Evolutionary conservation across 2,888 invertebrate species (phyloP).

Genomic region (Machimus atricapillus): DNA sequence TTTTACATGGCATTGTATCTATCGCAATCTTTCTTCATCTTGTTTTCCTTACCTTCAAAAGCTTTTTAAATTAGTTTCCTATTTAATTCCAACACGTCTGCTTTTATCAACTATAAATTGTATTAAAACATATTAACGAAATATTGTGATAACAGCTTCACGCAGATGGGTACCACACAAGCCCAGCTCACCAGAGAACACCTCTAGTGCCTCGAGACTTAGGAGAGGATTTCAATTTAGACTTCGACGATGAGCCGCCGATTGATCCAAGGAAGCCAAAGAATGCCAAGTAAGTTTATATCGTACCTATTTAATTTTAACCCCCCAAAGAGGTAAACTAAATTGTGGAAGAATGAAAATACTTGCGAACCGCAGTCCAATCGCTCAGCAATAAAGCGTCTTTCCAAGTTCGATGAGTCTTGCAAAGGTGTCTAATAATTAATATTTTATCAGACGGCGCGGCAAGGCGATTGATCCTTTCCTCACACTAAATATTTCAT

Average conservation of each 20-base stretch:
- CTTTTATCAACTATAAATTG: neutral
- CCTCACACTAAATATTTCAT: neutral
- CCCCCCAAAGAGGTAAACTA: neutral
- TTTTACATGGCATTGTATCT: neutral
- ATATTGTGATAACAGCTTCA: constrained; percentile 69
- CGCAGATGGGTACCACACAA: constrained; percentile 88
- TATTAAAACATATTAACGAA: neutral
- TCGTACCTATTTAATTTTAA: neutral
- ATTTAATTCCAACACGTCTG: constrained; percentile 7
- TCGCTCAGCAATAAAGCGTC: neutral
- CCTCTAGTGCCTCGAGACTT: constrained; percentile 79
- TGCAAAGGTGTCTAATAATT: constrained; percentile 20
- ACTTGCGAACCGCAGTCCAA: neutral
- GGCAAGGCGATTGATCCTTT: neutral
- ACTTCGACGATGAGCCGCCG: constrained; percentile 61
- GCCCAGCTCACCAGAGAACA: constrained; percentile 77
- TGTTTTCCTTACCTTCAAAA: neutral
- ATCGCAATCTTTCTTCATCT: neutral
- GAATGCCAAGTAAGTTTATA: constrained; percentile 83
- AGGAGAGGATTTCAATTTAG: constrained; percentile 72
- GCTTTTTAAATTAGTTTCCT: constrained; percentile 46
- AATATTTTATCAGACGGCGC: constrained; percentile 8
- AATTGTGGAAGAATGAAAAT: neutral
- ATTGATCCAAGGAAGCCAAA: constrained; percentile 70
- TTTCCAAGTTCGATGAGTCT: neutral